A percentile compares a stretch with the other conserved stretches of the same genome.
Evolutionary conservation across 2,113 vertebrate species (phyloP).

Genomic region (Rallus limicola): DNA sequence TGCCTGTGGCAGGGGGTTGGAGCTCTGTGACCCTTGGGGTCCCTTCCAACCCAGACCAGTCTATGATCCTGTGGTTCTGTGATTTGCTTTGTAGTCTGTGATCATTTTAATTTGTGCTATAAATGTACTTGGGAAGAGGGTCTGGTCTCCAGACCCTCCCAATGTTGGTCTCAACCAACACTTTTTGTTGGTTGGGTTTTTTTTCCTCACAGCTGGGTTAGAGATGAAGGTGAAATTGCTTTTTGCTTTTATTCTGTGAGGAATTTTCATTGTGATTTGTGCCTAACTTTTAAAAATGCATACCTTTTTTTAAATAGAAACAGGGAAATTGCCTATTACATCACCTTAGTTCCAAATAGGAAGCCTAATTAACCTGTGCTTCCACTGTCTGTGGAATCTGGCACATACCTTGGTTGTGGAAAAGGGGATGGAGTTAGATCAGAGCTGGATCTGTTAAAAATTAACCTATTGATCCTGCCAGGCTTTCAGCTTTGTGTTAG

Average conservation of each 20-base stretch:
- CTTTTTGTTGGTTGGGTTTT: not conserved
- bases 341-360: not conserved
- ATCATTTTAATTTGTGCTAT: not conserved
- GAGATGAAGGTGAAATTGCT: not conserved
- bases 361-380: not conserved
- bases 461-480: rapidly evolving
- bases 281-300: not conserved
- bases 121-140: not conserved
- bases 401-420: not conserved
- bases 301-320: not conserved
- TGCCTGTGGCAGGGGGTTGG: no score
- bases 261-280: not conserved
- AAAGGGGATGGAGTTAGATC: not conserved
- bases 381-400: not conserved
- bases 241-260: not conserved
- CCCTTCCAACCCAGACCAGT: no score
- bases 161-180: no score
- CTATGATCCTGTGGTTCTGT: no score
- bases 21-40: no score
- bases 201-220: not conserved
- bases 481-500: not conserved
- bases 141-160: not conserved
- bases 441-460: not conserved
- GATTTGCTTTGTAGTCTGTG: not conserved
- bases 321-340: not conserved